Evolutionary conservation across 2,888 invertebrate genomes (phyloP).

Genomic region (Lasioglossum lativentre): DNA sequence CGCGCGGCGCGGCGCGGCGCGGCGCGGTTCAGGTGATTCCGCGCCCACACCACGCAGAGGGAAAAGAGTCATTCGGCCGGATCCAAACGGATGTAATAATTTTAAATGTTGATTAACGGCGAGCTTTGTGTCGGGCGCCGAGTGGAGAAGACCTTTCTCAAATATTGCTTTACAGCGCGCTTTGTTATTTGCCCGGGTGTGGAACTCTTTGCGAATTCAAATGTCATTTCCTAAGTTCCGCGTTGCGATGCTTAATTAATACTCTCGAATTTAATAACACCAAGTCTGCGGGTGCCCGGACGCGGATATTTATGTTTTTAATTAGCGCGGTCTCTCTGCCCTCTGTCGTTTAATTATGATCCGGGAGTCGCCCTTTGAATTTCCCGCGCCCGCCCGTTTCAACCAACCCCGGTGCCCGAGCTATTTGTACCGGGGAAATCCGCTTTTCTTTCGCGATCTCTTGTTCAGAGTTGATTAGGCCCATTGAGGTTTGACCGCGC

Average conservation of each 20-base stretch:
- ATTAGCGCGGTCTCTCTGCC: slow-evolving; percentile 51
- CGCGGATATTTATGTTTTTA: slow-evolving; percentile 64
- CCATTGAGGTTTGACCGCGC: slow-evolving; percentile 18
- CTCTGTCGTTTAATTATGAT: slow-evolving; percentile 59
- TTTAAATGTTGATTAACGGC: slow-evolving; percentile 74
- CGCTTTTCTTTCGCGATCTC: slow-evolving; percentile 17
- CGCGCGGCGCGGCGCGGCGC: not conserved
- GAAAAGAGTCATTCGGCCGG: slow-evolving; percentile 65
- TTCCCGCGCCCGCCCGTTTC: slow-evolving; percentile 38
- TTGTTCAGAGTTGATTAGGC: slow-evolving; percentile 42
- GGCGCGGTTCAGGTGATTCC: slow-evolving; percentile 7
- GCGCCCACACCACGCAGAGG: slow-evolving; percentile 37
- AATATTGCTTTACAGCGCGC: slow-evolving; percentile 57
- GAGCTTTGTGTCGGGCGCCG: slow-evolving; percentile 62
- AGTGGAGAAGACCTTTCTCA: slow-evolving; percentile 27
- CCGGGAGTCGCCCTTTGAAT: slow-evolving; percentile 41
- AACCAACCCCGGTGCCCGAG: not conserved
- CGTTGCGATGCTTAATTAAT: slow-evolving; percentile 65
- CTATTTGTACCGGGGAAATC: slow-evolving; percentile 24
- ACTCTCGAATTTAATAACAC: slow-evolving; percentile 70
- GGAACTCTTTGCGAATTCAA: slow-evolving; percentile 67
- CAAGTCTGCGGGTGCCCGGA: slow-evolving; percentile 31
- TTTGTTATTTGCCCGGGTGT: slow-evolving; percentile 63
- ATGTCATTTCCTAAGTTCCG: slow-evolving; percentile 60
- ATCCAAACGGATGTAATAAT: slow-evolving; percentile 71